Evolutionary conservation across 2,888 invertebrate species (phyloP).

Genomic region (Margaritifera margaritifera): DNA sequence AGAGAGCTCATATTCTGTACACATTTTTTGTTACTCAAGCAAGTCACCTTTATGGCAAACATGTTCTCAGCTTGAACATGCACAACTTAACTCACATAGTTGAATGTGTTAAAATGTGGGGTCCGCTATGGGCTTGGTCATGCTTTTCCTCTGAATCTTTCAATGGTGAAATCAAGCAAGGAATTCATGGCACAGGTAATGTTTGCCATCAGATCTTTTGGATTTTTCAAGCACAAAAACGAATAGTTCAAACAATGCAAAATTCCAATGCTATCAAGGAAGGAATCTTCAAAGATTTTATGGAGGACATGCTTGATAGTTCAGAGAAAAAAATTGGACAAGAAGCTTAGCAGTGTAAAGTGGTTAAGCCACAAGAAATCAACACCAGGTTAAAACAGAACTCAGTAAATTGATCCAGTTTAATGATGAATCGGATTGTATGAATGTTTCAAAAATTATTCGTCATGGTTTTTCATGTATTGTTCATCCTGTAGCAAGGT

Average conservation of each 20-base stretch:
- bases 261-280: neutral
- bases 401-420: neutral
- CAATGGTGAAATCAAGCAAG: conserved; percentile 32
- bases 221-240: conserved; percentile 28
- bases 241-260: neutral
- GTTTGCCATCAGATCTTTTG: conserved; percentile 27
- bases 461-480: conserved; percentile 10
- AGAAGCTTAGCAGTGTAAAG: conserved; percentile 5
- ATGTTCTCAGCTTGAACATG: conserved; percentile 24
- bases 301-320: conserved; percentile 4
- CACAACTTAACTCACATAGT: conserved; percentile 25
- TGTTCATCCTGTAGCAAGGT: neutral
- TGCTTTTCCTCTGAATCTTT: conserved; percentile 31
- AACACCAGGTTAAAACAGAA: neutral
- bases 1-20: conserved; percentile 14
- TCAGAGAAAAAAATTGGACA: conserved; percentile 4
- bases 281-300: neutral
- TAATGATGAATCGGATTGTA: conserved; percentile 1
- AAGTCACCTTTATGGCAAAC: conserved; percentile 9
- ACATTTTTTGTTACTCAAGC: conserved; percentile 16
- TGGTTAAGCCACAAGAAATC: neutral
- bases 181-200: conserved; percentile 32
- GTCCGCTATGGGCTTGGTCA: conserved; percentile 32
- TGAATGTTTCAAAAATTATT: neutral
- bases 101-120: conserved; percentile 22